Evolutionary conservation across 1,140 invertebrate genomes (phyloP).

Genomic region (Condylostylus longicornis): DNA sequence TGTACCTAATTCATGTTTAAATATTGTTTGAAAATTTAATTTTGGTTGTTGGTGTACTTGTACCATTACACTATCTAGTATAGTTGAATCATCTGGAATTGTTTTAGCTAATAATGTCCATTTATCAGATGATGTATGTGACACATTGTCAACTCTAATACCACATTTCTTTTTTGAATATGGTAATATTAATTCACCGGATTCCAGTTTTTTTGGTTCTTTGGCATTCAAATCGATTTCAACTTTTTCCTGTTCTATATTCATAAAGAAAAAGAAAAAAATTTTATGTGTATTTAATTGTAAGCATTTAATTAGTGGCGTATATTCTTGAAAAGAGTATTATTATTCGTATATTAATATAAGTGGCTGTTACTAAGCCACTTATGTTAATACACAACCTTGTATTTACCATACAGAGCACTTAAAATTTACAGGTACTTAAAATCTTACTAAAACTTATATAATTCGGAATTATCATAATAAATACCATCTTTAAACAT

Average conservation of each 20-base stretch:
- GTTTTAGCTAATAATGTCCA: constrained; percentile 9
- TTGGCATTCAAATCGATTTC: constrained; percentile 6
- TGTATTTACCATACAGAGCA: no score
- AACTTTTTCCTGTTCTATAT: constrained; percentile 5
- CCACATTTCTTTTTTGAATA: constrained; percentile 5
- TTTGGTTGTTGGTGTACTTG: constrained; percentile 3
- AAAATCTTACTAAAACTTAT: no score
- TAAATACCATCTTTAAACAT: no score
- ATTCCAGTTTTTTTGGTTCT: constrained; percentile 2
- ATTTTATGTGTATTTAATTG: no score
- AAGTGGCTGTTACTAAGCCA: no score
- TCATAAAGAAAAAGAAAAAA: background rate
- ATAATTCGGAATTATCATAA: no score
- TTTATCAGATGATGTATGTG: background rate
- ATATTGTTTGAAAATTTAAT: constrained; percentile 6
- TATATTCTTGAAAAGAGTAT: no score
- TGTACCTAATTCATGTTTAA: constrained; percentile 5
- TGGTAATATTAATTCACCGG: constrained; percentile 5
- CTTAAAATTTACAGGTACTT: no score
- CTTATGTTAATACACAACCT: no score
- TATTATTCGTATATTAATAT: no score
- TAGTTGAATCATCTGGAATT: constrained; percentile 3
- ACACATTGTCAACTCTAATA: constrained; percentile 6
- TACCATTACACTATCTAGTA: constrained; percentile 1
- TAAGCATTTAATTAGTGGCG: no score